Evolutionary conservation across 2,113 vertebrate species (phyloP).

Genomic region (Calidris pugnax): DNA sequence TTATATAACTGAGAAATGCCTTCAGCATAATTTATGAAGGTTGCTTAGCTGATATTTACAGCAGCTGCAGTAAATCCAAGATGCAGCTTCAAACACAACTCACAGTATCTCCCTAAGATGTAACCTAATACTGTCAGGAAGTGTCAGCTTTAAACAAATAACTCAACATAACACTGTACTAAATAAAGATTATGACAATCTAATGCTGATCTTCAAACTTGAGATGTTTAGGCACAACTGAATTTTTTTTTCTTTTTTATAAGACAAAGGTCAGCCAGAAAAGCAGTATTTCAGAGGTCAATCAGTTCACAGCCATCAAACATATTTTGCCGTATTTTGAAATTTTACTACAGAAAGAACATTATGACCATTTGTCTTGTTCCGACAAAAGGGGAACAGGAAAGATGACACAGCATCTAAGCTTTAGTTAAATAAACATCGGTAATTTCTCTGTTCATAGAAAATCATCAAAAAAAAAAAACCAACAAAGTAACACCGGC

Average conservation of each 20-base stretch:
- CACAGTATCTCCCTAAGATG: slow-evolving; percentile 3
- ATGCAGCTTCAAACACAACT: slow-evolving; percentile 43
- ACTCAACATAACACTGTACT: neutral
- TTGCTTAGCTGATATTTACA: slow-evolving; percentile 46
- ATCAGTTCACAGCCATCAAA: neutral
- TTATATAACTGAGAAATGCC: slow-evolving; percentile 7
- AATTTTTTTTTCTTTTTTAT: neutral
- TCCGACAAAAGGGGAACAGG: neutral
- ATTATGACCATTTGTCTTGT: neutral
- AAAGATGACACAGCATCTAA: neutral
- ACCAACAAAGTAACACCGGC: neutral
- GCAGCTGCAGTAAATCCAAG: slow-evolving; percentile 43
- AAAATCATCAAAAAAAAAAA: neutral
- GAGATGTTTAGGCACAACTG: neutral
- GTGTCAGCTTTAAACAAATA: slow-evolving; percentile 43
- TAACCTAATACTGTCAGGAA: slow-evolving; percentile 69
- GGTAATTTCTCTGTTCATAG: neutral
- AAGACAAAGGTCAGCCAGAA: neutral
- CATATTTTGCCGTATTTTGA: neutral
- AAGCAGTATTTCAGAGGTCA: neutral
- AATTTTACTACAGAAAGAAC: neutral
- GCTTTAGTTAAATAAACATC: neutral
- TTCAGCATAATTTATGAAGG: slow-evolving; percentile 51
- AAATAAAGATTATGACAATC: slow-evolving; percentile 54
- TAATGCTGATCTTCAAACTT: neutral